Percentiles rank a stretch among this genome's conserved stretches.
phyloP scores from a whole-genome alignment of 1,140 invertebrate species.

The Pemphigus obesinymphae region DNA sequence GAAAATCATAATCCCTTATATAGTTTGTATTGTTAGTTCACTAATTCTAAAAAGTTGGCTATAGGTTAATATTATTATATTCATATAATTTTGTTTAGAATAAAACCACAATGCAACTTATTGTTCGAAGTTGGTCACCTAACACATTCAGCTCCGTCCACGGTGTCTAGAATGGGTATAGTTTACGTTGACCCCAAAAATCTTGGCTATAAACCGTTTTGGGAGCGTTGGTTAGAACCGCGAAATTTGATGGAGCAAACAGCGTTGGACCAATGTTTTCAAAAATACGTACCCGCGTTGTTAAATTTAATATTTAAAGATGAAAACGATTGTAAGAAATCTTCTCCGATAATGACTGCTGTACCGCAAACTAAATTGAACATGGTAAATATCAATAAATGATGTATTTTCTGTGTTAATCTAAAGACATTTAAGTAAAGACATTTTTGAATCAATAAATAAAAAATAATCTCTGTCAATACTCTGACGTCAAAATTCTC shows the following conservation, averaged over 20 bases:
- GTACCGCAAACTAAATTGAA: slow-evolving; percentile 78
- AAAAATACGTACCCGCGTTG: slow-evolving; percentile 66
- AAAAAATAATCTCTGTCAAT: too few relatives aligned
- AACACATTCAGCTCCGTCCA: slow-evolving; percentile 83
- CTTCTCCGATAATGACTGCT: slow-evolving; percentile 67
- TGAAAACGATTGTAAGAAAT: neutral
- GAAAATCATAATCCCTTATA: too few relatives aligned
- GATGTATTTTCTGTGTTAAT: too few relatives aligned
- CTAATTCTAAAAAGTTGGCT: too few relatives aligned
- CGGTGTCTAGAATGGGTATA: slow-evolving; percentile 86
- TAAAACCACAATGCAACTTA: slow-evolving; percentile 1
- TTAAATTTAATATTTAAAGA: slow-evolving; percentile 71
- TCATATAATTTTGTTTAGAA: neutral
- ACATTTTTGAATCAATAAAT: too few relatives aligned
- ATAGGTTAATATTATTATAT: neutral
- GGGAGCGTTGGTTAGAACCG: slow-evolving; percentile 59
- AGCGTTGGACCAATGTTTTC: slow-evolving; percentile 43
- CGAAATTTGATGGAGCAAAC: slow-evolving; percentile 1
- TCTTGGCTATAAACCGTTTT: slow-evolving; percentile 77
- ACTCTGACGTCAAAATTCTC: too few relatives aligned
- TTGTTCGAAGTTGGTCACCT: slow-evolving; percentile 70
- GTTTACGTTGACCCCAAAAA: slow-evolving; percentile 89
- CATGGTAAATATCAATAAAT: slow-evolving; percentile 62
- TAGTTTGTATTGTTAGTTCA: too few relatives aligned
- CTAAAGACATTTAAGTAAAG: too few relatives aligned